A percentile compares a stretch with the other conserved stretches of the same genome.
Evolutionary conservation across 2,113 vertebrate genomes (phyloP).

Genomic region (Oncorhynchus keta): DNA sequence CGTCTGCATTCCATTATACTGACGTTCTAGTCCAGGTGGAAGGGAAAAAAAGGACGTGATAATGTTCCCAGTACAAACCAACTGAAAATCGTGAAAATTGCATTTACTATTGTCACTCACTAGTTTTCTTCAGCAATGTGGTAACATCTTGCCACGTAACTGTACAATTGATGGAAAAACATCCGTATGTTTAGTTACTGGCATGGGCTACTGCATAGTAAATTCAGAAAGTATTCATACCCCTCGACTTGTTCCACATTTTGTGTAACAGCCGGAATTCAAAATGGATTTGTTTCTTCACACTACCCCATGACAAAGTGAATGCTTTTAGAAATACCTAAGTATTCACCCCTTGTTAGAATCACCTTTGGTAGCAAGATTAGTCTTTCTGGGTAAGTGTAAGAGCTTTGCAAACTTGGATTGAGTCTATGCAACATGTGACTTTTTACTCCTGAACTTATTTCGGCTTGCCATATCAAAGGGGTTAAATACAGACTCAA

Average conservation of each 20-base stretch:
- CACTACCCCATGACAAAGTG: not conserved
- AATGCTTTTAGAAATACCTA: too few species aligned
- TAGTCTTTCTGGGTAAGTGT: too few species aligned
- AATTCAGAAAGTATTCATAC: not conserved
- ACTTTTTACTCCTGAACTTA: too few species aligned
- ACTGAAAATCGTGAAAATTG: not conserved
- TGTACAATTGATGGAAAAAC: not conserved
- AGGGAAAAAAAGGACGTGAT: not conserved
- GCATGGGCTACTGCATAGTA: not conserved
- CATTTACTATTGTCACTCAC: not conserved
- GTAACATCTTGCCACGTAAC: not conserved
- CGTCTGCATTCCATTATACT: not conserved
- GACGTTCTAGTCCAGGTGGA: not conserved
- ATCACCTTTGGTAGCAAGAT: too few species aligned
- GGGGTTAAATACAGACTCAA: too few species aligned
- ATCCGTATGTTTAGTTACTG: not conserved
- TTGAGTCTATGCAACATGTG: too few species aligned
- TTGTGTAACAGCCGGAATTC: too few species aligned
- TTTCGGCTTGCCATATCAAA: too few species aligned
- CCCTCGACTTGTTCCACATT: too few species aligned
- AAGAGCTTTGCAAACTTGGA: too few species aligned
- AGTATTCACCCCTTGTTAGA: too few species aligned
- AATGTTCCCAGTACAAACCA: not conserved
- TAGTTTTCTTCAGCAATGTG: not conserved
- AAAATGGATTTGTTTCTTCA: too few species aligned